Evolutionary conservation across 2,888 invertebrate genomes (phyloP).

Genomic region (Eilema caniola): DNA sequence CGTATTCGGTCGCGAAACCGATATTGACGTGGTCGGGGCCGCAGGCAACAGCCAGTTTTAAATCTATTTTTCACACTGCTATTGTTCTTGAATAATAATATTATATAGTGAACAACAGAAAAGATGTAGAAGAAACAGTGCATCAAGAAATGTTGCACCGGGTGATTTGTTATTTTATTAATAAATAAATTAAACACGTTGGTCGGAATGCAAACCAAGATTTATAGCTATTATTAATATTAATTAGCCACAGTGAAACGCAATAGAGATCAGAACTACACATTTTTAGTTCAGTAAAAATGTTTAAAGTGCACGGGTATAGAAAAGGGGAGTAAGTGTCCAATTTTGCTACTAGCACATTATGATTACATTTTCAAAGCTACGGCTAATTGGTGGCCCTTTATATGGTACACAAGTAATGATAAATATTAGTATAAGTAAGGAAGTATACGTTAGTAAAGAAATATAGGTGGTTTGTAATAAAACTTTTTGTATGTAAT

Average conservation of each 20-base stretch:
- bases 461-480: too few relatives aligned
- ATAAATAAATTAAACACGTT: neutral
- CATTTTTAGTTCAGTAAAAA: neutral
- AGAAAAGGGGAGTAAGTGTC: neutral
- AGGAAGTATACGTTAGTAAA: neutral
- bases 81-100: neutral
- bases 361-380: neutral
- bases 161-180: neutral
- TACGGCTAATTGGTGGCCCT: conserved; percentile 1
- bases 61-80: neutral
- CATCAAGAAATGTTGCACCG: neutral
- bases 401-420: neutral
- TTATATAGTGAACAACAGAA: neutral
- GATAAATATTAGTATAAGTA: neutral
- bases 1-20: too few relatives aligned
- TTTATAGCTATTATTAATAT: neutral
- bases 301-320: neutral
- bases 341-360: neutral
- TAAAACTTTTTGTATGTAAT: too few relatives aligned
- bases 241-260: neutral
- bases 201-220: too few relatives aligned
- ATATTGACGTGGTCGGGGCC: too few relatives aligned
- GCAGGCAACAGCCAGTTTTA: too few relatives aligned
- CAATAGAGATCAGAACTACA: neutral
- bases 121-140: neutral